Conservation (phyloP, 2,888 invertebrate genomes). For the Erebia palarica region DNA sequence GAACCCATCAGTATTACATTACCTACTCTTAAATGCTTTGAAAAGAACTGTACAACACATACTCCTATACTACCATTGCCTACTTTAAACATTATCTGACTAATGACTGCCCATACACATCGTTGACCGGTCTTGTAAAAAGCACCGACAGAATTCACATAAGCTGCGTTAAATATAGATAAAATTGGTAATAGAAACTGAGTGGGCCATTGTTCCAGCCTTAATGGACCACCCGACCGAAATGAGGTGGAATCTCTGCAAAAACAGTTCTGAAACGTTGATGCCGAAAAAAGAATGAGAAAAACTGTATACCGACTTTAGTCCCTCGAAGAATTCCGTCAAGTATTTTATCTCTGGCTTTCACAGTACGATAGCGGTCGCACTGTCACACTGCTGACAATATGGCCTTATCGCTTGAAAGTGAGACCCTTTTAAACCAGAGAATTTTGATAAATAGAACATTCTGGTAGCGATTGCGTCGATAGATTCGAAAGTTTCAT, state of each 20-base stretch:
- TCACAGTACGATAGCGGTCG: constrained; percentile 74
- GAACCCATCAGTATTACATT: background rate
- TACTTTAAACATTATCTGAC: constrained; percentile 38
- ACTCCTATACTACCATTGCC: constrained; percentile 20
- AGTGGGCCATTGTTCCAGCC: constrained; percentile 74
- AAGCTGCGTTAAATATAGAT: constrained; percentile 76
- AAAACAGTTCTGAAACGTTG: constrained; percentile 66
- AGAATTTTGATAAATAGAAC: constrained; percentile 40
- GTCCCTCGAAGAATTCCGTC: constrained; percentile 74
- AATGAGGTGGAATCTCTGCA: constrained; percentile 62
- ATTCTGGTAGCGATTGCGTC: constrained; percentile 28
- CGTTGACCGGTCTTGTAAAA: constrained; percentile 52
- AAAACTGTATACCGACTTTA: constrained; percentile 70
- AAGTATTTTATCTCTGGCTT: constrained; percentile 75
- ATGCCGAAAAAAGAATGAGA: constrained; percentile 67
- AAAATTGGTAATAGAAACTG: constrained; percentile 73
- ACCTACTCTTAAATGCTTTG: background rate
- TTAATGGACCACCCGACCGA: constrained; percentile 79
- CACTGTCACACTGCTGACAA: constrained; percentile 68
- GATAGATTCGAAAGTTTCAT: background rate
- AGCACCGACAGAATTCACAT: constrained; percentile 69
- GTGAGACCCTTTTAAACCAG: constrained; percentile 54
- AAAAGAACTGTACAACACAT: constrained; percentile 12
- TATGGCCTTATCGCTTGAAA: constrained; percentile 66
- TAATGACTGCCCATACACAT: constrained; percentile 50